phyloP scores from a whole-genome alignment of 2,113 vertebrate genomes.

The Myotis brandtii region DNA sequence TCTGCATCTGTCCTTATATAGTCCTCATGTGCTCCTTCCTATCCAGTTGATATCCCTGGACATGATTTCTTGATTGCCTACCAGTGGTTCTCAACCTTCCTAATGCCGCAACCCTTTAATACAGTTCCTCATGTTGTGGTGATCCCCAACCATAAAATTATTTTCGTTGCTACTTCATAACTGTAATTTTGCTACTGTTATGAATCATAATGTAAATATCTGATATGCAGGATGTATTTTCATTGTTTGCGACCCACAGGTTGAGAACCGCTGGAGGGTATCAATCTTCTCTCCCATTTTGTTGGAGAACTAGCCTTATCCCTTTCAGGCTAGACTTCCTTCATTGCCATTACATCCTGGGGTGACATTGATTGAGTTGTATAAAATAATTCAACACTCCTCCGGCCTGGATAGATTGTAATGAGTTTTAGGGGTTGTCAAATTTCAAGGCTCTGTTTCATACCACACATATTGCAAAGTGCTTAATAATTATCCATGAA shows the following conservation, averaged over 20 bases:
- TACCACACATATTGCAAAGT: constrained; percentile 46
- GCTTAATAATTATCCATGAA: constrained; percentile 59
- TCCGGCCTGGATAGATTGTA: neutral
- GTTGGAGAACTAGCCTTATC: neutral
- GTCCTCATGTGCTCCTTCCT: neutral
- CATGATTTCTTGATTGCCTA: neutral
- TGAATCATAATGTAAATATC: no score
- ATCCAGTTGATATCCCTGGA: neutral
- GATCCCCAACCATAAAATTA: no score
- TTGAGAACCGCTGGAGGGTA: neutral
- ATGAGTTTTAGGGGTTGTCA: constrained; percentile 44
- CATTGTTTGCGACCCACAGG: no score
- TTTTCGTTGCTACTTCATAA: no score
- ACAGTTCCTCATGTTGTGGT: no score
- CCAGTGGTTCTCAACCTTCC: no score
- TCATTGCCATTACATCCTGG: neutral
- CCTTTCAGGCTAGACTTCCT: neutral
- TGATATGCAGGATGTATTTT: no score
- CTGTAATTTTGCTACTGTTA: no score
- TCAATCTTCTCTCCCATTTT: neutral
- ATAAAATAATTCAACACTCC: neutral
- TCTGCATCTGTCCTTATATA: neutral
- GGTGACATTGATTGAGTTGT: neutral
- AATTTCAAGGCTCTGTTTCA: constrained; percentile 67
- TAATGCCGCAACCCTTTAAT: no score